Conservation (phyloP, 2,797 vertebrate genomes). For the Propithecus perrieri region DNA sequence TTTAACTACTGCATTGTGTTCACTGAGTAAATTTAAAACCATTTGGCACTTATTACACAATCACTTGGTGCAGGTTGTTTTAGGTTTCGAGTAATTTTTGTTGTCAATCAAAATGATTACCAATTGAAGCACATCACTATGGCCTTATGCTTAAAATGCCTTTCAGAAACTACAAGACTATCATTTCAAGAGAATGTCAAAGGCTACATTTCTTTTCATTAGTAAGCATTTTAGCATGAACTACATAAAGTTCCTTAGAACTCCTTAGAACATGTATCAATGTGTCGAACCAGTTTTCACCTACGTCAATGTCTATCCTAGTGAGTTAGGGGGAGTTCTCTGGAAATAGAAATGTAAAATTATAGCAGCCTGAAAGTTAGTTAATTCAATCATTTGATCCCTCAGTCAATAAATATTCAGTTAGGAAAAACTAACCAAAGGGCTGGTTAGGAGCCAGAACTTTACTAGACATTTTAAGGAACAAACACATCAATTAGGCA, state of each 20-base stretch:
- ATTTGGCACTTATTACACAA: not conserved
- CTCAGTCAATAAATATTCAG: not conserved
- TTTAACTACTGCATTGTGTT: not conserved
- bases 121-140: not conserved
- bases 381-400: not conserved
- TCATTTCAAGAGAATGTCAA: not conserved
- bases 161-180: not conserved
- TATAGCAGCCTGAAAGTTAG: not conserved
- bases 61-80: not conserved
- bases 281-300: not conserved
- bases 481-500: not conserved
- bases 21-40: not conserved
- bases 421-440: not conserved
- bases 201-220: conserved; percentile 24
- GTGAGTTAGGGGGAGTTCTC: not conserved
- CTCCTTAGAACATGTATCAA: not conserved
- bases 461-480: not conserved
- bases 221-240: not conserved
- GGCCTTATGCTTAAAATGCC: not conserved
- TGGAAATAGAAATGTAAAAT: conserved; percentile 19
- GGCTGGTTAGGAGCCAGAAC: not conserved
- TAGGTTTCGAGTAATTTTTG: not conserved
- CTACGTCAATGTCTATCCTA: not conserved
- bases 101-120: not conserved
- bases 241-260: conserved; percentile 8